Conservation (phyloP, 2,113 vertebrate species). For the Balaenoptera acutorostrata region DNA sequence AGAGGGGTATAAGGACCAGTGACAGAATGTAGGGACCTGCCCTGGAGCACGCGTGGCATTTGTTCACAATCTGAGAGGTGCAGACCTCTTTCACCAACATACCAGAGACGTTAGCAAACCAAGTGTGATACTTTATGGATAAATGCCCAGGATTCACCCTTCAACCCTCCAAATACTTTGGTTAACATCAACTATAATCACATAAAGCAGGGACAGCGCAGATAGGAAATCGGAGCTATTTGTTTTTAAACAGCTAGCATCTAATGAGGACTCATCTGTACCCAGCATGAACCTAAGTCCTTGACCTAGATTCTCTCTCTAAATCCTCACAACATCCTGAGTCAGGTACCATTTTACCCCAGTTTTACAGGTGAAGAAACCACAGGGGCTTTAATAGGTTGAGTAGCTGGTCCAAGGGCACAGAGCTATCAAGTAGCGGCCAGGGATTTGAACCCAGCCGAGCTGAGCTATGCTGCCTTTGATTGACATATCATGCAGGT, state of each 20-base stretch:
- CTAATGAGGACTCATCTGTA: background rate
- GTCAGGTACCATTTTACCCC: background rate
- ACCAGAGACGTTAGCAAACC: background rate
- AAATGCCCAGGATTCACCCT: background rate
- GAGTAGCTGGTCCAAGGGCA: background rate
- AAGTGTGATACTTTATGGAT: background rate
- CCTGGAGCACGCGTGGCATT: background rate
- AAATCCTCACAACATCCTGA: background rate
- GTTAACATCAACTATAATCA: background rate
- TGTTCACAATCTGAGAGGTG: background rate
- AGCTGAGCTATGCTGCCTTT: background rate
- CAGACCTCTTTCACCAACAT: background rate
- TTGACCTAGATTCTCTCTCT: background rate
- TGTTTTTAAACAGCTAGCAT: background rate
- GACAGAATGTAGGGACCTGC: background rate
- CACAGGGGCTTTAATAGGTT: background rate
- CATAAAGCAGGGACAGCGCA: background rate
- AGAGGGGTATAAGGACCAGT: background rate
- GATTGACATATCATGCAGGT: background rate
- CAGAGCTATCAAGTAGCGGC: background rate
- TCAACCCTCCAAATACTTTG: background rate
- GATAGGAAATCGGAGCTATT: background rate
- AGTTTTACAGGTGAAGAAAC: background rate
- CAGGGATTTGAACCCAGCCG: background rate
- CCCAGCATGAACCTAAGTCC: background rate